Base-by-base conservation (phyloP, 2,888 invertebrate species). In the Alsophila aescularia region DNA sequence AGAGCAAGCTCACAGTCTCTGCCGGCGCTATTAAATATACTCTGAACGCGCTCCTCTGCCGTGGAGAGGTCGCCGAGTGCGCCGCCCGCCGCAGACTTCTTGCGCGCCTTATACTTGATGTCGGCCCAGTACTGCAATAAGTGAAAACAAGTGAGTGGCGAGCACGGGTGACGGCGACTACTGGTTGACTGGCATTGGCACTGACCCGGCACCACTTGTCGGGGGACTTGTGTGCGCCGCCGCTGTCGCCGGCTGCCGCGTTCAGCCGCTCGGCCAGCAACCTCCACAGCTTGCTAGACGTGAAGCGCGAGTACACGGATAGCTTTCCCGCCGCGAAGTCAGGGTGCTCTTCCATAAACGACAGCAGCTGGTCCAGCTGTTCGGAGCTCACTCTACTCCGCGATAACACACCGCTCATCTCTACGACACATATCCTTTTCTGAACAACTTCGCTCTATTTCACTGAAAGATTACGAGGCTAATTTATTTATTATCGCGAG, bases 331-430 rank as follows among this genome's bases (percentile, higher is more conserved):
- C 87, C 6, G 90, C 90, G 52, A 90, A 90, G 53, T 90, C 90
- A 2, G 82, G 87, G 64, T 90, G 90, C 69, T 90, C 90, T 80
- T 90, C 90, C 90, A 90, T 90, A 85, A 90, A 90, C 72, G 83
- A 81, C 51, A 90, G 51, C 56, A 90, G 75, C 56, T 85, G 53
- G 63, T 90, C 90, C 51, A 89, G 67, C 72, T 90, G 90, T 72
- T 90, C 90, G 34, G 81, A 69, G 74, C 89, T 90, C 67, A 90
- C 90, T 75, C 89, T 85, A 72, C 85, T 80, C 66, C 90, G 82
- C 57, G 81, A 81, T 67, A 87, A 71, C 58, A 77, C 85, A 43
- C 80, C 80, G 70, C 84, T 86, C 87, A 87, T 87, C 60, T 71
- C 79, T 77, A 58, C 55, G 44, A 50, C 39, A 63, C 61, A 60